Conservation (phyloP, 2,113 vertebrate species). For the Nothoprocta pentlandii region DNA sequence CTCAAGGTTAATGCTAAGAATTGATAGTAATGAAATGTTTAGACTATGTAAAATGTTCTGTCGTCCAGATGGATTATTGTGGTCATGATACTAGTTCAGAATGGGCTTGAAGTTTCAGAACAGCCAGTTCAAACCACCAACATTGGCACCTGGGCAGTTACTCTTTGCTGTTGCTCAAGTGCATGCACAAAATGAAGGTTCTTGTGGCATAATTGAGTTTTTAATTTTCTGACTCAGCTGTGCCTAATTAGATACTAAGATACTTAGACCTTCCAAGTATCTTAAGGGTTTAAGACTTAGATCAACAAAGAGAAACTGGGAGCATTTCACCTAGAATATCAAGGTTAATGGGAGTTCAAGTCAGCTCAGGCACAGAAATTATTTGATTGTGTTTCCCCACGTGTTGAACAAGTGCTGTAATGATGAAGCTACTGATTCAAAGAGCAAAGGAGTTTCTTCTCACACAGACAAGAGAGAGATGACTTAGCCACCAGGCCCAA, state of each 20-base stretch:
- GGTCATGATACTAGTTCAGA: neutral
- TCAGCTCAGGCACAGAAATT: neutral
- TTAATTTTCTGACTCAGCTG: neutral
- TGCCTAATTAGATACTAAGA: neutral
- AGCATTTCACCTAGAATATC: neutral
- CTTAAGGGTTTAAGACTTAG: neutral
- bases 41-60: neutral
- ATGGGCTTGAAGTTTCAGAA: neutral
- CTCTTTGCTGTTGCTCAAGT: neutral
- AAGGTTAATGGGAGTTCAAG: neutral
- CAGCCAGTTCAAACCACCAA: neutral
- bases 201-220: neutral
- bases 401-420: neutral
- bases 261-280: neutral
- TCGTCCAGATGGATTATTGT: neutral
- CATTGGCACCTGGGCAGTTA: neutral
- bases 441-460: neutral
- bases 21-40: neutral
- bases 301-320: neutral
- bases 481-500: fast-evolving
- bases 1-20: neutral
- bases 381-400: neutral
- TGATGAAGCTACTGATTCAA: neutral
- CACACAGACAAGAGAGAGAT: neutral
- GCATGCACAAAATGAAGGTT: neutral